Evolutionary conservation across 23 tunicate species (phyloP).

Genomic region (Styela clava): DNA sequence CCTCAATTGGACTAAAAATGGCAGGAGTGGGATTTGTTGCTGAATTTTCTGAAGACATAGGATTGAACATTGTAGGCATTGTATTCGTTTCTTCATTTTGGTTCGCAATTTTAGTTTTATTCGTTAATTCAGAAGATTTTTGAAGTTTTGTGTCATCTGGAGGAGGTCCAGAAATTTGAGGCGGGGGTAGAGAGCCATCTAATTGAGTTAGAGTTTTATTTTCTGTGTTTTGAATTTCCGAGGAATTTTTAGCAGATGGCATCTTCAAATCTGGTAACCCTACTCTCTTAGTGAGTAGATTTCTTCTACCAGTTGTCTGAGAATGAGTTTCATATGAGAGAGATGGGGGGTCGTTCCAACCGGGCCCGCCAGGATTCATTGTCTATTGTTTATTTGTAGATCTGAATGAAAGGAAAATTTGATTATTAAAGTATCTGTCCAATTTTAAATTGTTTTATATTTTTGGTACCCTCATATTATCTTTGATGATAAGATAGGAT

Average conservation of each 20-base stretch:
- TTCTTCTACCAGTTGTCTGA: constrained; percentile 3
- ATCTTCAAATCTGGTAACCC: constrained; percentile 21
- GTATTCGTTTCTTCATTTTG: background rate
- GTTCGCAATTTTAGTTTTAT: background rate
- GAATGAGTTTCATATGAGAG: constrained; percentile 24
- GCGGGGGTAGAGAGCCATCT: background rate
- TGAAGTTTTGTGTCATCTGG: background rate
- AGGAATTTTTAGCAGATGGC: background rate
- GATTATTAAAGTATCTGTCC: too few species aligned
- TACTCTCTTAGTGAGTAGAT: constrained; percentile 28
- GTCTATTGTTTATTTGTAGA: too few species aligned
- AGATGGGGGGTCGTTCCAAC: constrained; percentile 34
- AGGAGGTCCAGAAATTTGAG: background rate
- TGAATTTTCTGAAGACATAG: background rate
- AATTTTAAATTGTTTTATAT: background rate
- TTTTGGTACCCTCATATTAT: too few species aligned
- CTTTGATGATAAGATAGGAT: too few species aligned
- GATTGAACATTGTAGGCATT: background rate
- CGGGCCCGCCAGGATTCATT: constrained; percentile 34
- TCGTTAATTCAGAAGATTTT: background rate
- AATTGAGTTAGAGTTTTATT: background rate
- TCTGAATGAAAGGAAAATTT: background rate
- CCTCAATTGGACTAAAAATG: background rate
- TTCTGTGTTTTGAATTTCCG: background rate
- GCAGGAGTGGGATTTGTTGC: background rate